Conservation (phyloP, 53 echinoderm and acorn worm genomes). For the Luidia sarsii region DNA sequence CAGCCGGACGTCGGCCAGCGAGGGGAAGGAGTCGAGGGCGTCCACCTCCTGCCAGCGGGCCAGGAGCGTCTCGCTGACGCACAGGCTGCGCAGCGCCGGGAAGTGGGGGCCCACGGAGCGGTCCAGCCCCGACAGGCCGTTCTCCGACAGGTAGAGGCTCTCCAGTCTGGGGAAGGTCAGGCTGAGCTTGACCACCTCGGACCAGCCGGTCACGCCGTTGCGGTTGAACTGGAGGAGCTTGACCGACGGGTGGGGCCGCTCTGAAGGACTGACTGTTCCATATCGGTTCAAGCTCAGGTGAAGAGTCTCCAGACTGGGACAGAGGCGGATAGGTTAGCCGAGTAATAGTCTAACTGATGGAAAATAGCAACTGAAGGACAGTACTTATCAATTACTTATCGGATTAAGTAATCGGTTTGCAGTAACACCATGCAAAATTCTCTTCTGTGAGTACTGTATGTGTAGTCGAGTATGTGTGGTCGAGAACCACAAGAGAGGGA, state of each 20-base stretch:
- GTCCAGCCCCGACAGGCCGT: slow-evolving; percentile 60
- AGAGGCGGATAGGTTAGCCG: no score
- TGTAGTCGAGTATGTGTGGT: no score
- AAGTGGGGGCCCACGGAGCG: slow-evolving; percentile 56
- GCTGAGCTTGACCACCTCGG: slow-evolving; percentile 71
- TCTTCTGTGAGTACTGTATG: no score
- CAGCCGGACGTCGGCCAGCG: slow-evolving; percentile 65
- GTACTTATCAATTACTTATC: no score
- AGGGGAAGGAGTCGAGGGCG: slow-evolving; percentile 69
- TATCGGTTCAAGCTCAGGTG: slow-evolving; percentile 86
- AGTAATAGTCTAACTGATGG: no score
- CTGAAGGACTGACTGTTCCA: slow-evolving; percentile 26
- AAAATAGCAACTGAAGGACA: no score
- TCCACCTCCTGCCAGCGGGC: slow-evolving; percentile 84
- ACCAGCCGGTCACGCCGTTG: slow-evolving; percentile 70
- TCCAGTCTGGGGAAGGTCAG: slow-evolving; percentile 70
- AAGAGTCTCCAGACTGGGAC: slow-evolving; percentile 73
- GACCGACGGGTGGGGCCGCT: slow-evolving; percentile 43
- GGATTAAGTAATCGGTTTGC: no score
- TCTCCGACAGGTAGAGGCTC: slow-evolving; percentile 67
- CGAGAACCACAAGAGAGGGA: no score
- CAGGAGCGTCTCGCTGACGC: slow-evolving; percentile 68
- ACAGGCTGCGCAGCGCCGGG: slow-evolving; percentile 58
- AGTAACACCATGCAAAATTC: no score
- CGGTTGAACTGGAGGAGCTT: slow-evolving; percentile 88